phyloP scores from a whole-genome alignment of 1,140 invertebrate genomes.

The Gonatopus flavifemur region DNA sequence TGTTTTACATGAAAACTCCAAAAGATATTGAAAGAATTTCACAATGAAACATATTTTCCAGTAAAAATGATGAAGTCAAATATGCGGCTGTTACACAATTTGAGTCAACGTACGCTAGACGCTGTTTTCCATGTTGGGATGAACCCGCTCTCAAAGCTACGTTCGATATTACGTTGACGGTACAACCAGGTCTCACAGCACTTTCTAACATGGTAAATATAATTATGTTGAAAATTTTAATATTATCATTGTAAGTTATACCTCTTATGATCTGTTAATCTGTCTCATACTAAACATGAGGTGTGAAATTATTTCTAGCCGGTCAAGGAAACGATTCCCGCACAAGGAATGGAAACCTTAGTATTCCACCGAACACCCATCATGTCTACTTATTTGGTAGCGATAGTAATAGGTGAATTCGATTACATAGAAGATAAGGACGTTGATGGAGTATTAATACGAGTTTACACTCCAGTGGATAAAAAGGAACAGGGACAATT shows the following conservation, averaged over 20 bases:
- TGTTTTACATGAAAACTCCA: too few species aligned
- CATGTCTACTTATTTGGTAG: slow-evolving; percentile 96
- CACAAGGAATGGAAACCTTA: slow-evolving; percentile 57
- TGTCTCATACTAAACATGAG: background rate
- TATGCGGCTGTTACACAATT: slow-evolving; percentile 92
- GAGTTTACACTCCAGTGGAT: slow-evolving; percentile 90
- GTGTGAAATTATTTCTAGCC: slow-evolving; percentile 31
- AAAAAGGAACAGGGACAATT: slow-evolving; percentile 92
- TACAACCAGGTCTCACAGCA: slow-evolving; percentile 76
- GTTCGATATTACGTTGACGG: slow-evolving; percentile 86
- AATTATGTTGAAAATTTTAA: background rate
- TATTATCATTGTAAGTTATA: background rate
- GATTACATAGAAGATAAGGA: slow-evolving; percentile 86
- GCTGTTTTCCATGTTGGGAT: slow-evolving; percentile 97
- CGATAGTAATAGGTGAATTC: slow-evolving; percentile 91
- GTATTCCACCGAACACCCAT: slow-evolving; percentile 85
- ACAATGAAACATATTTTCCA: slow-evolving; percentile 45
- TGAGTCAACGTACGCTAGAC: slow-evolving; percentile 87
- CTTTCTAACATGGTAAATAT: slow-evolving; percentile 89
- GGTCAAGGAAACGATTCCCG: slow-evolving; percentile 21
- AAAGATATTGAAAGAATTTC: background rate
- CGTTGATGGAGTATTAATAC: slow-evolving; percentile 78
- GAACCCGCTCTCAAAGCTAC: slow-evolving; percentile 94
- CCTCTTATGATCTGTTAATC: background rate
- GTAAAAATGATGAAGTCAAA: slow-evolving; percentile 71